These are phyloP conservation scores for Macrochelys suwanniensis DNA, from an alignment of 2,797 vertebrate genomes.

Conservation along the genomic window DNA sequence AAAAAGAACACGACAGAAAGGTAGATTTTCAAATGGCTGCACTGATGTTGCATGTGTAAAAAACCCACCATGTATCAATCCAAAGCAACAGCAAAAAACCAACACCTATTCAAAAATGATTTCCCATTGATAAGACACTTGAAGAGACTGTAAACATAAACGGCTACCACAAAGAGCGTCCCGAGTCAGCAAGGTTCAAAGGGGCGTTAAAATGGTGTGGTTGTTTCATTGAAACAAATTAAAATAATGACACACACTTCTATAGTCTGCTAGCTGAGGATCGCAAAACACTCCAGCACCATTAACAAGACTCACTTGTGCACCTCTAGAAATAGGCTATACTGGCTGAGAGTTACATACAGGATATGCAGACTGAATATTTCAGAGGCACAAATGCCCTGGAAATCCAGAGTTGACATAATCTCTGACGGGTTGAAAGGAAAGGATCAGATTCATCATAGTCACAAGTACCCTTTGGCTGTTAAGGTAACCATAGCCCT, in stretches of 20 bases:
- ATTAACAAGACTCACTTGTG: neutral
- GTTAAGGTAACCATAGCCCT: neutral
- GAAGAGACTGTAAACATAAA: neutral
- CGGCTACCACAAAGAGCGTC: neutral
- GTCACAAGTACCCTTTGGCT: neutral
- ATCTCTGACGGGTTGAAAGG: fast-evolving
- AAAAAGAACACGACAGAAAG: constrained; percentile 55
- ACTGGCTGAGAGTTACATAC: neutral
- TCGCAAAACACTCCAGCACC: neutral
- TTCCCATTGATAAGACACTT: neutral
- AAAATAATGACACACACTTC: neutral
- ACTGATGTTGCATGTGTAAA: neutral
- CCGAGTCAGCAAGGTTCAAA: neutral
- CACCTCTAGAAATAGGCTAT: neutral
- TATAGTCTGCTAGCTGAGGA: neutral
- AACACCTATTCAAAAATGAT: neutral
- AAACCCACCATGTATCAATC: neutral
- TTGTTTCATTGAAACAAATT: neutral
- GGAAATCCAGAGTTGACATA: neutral
- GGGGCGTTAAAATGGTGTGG: fast-evolving
- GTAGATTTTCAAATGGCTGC: constrained; percentile 39
- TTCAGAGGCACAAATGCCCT: neutral
- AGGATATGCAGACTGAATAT: neutral
- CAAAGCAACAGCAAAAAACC: constrained; percentile 12
- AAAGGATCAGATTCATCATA: neutral